phyloP scores from a whole-genome alignment of 2,797 vertebrate species.

The Argentina silus region DNA sequence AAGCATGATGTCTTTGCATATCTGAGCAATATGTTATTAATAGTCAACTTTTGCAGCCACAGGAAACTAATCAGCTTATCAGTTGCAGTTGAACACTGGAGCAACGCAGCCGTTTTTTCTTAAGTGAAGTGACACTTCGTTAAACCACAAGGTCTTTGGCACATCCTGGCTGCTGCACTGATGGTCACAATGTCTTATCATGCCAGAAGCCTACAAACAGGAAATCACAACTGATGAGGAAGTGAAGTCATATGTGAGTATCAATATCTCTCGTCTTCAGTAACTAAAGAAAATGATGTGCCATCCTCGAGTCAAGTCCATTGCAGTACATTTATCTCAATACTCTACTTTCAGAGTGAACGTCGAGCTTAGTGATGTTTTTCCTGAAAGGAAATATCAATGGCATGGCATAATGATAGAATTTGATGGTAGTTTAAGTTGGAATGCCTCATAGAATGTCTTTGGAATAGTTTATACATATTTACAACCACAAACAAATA shows the following conservation, averaged over 20 bases:
- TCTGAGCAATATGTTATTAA: conserved; percentile 1
- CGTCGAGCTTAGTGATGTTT: conserved; percentile 21
- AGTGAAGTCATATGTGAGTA: neutral
- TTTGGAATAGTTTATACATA: conserved; percentile 72
- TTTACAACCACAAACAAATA: conserved; percentile 72
- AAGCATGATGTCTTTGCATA: neutral
- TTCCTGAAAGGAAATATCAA: conserved; percentile 29
- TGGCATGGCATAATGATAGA: neutral
- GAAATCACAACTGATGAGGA: conserved; percentile 34
- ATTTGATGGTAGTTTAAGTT: conserved; percentile 21
- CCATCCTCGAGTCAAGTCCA: neutral
- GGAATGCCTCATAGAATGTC: conserved; percentile 56
- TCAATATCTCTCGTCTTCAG: conserved; percentile 20
- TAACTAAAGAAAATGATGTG: conserved; percentile 11
- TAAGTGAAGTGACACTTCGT: conserved; percentile 23
- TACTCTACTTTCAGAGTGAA: conserved; percentile 29
- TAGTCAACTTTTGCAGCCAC: neutral
- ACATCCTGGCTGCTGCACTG: too few species aligned
- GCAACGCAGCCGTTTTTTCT: neutral
- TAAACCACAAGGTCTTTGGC: conserved; percentile 23
- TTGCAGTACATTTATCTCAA: conserved; percentile 22
- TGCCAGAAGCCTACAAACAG: conserved; percentile 7
- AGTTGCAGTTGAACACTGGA: neutral
- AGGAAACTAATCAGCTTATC: neutral
- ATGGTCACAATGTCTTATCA: conserved; percentile 15